Base-by-base conservation (phyloP, 2,888 invertebrate genomes). In the Agriotes lineatus region DNA sequence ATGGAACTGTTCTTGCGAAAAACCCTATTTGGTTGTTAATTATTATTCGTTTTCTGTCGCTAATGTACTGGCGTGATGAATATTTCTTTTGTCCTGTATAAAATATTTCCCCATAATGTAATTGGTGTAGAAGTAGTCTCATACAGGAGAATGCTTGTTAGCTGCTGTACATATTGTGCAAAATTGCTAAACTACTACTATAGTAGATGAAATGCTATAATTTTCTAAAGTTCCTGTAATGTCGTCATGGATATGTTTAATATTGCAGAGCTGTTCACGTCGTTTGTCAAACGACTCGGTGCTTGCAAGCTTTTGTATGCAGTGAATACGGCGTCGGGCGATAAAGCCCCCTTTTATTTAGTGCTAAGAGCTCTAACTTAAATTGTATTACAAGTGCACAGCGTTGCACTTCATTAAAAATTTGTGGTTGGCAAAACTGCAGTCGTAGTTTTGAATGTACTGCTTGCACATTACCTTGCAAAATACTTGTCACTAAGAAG, bases 251-350 rank as follows among this genome's bases (percentile, higher is more conserved):
- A 52, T 33, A 35, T 60, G 66, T 42, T 66, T 59, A 42, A 35
- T 39, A 66, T 66, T 59, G 39, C 59, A 54, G 52, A 22, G 42
- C 16, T 35, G 66, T 59, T 37, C 33, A 14, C 25, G 42, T 66
- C 66, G 66, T 66, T 52, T 59, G 52, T 66, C 66, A 66, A 66
- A 30, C 52, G 54, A 33, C 52, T 25, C 42, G 25, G 42, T 22
- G 14, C 48, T 52, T 60, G 48, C 52, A 33, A 60, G 25, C 39
- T 22, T 66, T 66, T 44, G 60, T 66, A 66, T 66, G 58, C 66
- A 60, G 52, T 25, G 52, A 60, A 66, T 59, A 45, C 42, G 25
- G n/a, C 42, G 22, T 44, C 39, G 22, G 18, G 42, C 52, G 52
- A 33, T 30, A 56, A 44, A 56, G 54, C 33, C 56, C 39, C 22